Conservation (phyloP, 2,113 vertebrate genomes). For the Tricholaema leucomelas region DNA sequence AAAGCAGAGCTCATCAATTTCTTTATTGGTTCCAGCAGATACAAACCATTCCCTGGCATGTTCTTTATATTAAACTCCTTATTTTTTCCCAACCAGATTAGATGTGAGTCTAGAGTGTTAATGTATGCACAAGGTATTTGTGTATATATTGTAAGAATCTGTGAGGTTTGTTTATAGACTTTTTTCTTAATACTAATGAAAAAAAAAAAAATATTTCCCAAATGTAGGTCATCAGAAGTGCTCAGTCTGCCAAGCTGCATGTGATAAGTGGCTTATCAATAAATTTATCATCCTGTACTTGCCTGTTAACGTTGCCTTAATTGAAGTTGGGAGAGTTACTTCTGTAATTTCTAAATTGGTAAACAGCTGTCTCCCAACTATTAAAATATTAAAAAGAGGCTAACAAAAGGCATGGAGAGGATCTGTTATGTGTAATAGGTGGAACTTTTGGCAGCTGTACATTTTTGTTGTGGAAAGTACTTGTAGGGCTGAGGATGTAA, state of each 20-base stretch:
- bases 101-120: neutral
- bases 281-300: neutral
- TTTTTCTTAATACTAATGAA: too few relatives aligned
- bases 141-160: neutral
- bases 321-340: neutral
- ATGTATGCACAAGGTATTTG: fast-evolving
- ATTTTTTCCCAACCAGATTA: neutral
- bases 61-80: neutral
- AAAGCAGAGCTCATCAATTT: neutral
- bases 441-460: neutral
- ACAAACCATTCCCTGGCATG: neutral
- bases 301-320: constrained; percentile 2
- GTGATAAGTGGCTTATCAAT: constrained; percentile 18
- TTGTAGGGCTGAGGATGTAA: neutral
- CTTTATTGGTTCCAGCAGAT: neutral
- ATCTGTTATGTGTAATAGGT: neutral
- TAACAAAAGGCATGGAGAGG: neutral
- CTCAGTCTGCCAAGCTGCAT: neutral
- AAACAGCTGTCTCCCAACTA: neutral
- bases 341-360: neutral
- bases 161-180: neutral
- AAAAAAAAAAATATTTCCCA: neutral
- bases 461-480: fast-evolving
- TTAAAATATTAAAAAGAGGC: neutral
- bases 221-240: neutral